Conservation (phyloP, 2,113 vertebrate genomes). For the Stigmatopora nigra region DNA sequence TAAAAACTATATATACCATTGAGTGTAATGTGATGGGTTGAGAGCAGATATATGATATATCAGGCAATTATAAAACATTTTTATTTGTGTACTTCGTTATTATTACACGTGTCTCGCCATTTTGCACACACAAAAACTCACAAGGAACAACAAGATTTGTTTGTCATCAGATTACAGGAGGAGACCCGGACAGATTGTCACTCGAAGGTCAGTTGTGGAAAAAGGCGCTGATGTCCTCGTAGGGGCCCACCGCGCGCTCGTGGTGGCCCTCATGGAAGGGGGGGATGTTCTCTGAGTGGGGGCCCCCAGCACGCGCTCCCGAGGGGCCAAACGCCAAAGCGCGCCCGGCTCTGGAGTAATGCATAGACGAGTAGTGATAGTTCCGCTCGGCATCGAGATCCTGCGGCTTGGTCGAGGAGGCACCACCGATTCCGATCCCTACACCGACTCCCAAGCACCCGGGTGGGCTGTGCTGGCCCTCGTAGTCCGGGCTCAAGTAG, state of each 20-base stretch:
- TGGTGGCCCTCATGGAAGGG: constrained; percentile 90
- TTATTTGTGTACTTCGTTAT: constrained; percentile 50
- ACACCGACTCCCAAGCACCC: constrained; percentile 79
- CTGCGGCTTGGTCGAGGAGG: constrained; percentile 84
- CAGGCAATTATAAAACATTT: constrained; percentile 63
- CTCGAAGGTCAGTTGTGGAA: constrained; percentile 81
- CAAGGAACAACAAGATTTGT: constrained; percentile 53
- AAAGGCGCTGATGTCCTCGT: constrained; percentile 96
- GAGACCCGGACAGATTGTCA: constrained; percentile 35
- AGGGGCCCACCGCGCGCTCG: constrained; percentile 80
- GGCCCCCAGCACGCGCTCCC: constrained; percentile 77
- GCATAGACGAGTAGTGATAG: constrained; percentile 93
- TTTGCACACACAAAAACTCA: constrained; percentile 58
- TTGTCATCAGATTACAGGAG: constrained; percentile 30
- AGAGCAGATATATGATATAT: constrained; percentile 23
- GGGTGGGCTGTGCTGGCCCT: constrained; percentile 86
- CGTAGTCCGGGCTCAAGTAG: constrained; percentile 93
- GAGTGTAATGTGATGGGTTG: no score
- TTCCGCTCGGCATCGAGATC: constrained; percentile 84
- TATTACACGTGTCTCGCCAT: constrained; percentile 51
- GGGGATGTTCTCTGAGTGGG: constrained; percentile 89
- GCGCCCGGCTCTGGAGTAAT: constrained; percentile 83
- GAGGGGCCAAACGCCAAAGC: constrained; percentile 82
- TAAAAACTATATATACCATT: no score
- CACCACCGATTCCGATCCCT: constrained; percentile 38